Conservation (phyloP, 2,113 vertebrate genomes). For the Podarcis muralis region DNA sequence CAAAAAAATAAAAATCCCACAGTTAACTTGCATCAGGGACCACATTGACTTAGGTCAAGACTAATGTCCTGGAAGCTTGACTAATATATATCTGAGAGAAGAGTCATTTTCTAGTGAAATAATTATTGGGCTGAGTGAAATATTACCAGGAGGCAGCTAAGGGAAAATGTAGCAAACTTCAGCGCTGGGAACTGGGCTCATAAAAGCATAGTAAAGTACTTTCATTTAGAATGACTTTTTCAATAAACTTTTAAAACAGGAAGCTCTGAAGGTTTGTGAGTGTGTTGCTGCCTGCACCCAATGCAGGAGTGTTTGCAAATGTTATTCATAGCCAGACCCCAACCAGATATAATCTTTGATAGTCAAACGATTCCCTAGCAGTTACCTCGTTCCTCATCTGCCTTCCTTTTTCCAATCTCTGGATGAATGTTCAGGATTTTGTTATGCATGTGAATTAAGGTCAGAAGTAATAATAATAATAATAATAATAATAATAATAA, state of each 20-base stretch:
- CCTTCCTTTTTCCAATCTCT: neutral
- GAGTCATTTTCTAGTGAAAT: conserved; percentile 26
- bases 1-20: neutral
- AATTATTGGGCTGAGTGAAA: conserved; percentile 10
- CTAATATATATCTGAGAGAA: conserved; percentile 6
- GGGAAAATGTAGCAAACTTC: neutral
- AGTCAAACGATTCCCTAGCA: neutral
- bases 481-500: conserved; percentile 1
- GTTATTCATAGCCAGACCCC: neutral
- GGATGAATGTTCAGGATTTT: neutral
- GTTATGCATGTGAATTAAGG: conserved; percentile 4
- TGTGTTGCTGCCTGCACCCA: neutral
- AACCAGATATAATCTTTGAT: conserved; percentile 7
- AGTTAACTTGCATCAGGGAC: neutral
- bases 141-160: neutral
- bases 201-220: neutral
- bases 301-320: neutral
- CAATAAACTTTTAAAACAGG: conserved; percentile 33
- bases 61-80: neutral
- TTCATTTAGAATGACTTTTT: neutral
- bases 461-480: conserved; percentile 3
- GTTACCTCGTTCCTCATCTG: neutral
- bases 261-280: neutral
- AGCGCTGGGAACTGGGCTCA: conserved; percentile 10
- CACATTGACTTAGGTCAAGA: neutral